These are phyloP conservation scores for Xylophagus ater DNA, from an alignment of 2,888 invertebrate genomes.

Conservation along the genomic window DNA sequence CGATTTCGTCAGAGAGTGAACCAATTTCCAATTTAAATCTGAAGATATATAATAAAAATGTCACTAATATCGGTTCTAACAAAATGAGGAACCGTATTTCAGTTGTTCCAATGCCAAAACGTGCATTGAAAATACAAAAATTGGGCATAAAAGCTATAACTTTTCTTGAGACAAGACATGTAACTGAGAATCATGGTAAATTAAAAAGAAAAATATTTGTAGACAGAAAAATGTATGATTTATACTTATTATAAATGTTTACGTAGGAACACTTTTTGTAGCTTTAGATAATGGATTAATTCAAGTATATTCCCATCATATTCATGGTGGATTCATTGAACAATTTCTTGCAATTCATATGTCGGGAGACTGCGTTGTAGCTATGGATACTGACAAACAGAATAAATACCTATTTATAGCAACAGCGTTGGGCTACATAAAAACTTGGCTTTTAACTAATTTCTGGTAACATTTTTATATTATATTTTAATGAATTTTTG, in stretches of 20 bases:
- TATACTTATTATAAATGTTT: slow-evolving; percentile 4
- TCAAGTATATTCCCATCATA: slow-evolving; percentile 74
- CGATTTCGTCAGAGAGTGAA: no score
- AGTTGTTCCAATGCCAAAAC: slow-evolving; percentile 38
- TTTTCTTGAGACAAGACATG: slow-evolving; percentile 52
- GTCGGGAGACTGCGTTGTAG: slow-evolving; percentile 45
- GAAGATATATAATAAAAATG: no score
- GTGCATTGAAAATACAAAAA: slow-evolving; percentile 28
- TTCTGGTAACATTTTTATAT: slow-evolving; percentile 41
- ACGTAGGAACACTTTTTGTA: slow-evolving; percentile 58
- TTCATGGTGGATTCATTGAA: slow-evolving; percentile 56
- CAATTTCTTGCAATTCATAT: slow-evolving; percentile 60
- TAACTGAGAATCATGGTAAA: slow-evolving; percentile 39
- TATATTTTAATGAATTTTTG: slow-evolving; percentile 5
- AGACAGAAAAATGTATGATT: background rate
- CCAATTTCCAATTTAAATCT: no score
- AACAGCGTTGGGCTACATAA: slow-evolving; percentile 62
- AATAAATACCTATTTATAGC: slow-evolving; percentile 66
- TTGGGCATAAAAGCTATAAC: slow-evolving; percentile 52
- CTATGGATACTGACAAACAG: slow-evolving; percentile 56
- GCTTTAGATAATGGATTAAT: slow-evolving; percentile 63
- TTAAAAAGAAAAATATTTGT: background rate
- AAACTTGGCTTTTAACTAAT: slow-evolving; percentile 65
- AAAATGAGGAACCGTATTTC: no score
- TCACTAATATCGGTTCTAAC: no score